Percentiles rank a stretch among this genome's conserved stretches.
Conservation (phyloP, 2,113 vertebrate species). For the Indicator indicator region DNA sequence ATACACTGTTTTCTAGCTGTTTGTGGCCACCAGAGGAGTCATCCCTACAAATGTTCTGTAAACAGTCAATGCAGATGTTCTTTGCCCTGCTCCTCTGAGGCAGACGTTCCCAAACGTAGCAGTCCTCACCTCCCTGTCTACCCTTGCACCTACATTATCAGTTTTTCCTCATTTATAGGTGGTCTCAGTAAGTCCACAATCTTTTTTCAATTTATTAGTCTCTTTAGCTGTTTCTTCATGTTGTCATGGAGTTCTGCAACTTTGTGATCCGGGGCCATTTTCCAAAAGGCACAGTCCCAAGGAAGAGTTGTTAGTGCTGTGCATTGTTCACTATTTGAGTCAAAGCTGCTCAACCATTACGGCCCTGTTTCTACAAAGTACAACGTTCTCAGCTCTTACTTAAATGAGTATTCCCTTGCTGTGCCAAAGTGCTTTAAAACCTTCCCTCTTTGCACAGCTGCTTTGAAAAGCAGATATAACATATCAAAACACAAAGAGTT, state of each 20-base stretch:
- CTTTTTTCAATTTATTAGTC: neutral
- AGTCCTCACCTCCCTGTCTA: neutral
- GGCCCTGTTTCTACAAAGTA: neutral
- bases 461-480: neutral
- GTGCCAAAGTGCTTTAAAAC: neutral
- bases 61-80: neutral
- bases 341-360: neutral
- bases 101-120: rapidly evolving
- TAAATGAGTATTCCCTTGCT: neutral
- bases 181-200: neutral
- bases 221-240: neutral
- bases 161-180: neutral
- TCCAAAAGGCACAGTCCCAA: neutral
- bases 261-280: neutral
- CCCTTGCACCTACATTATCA: neutral
- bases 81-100: neutral
- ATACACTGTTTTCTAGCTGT: neutral
- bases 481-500: neutral
- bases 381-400: neutral
- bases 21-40: neutral
- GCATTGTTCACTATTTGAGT: neutral
- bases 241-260: neutral
- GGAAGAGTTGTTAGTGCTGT: neutral
- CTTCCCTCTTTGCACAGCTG: neutral
- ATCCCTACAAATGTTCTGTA: neutral